Conservation (phyloP, 1,140 invertebrate species). For the Nasonia vitripennis region DNA sequence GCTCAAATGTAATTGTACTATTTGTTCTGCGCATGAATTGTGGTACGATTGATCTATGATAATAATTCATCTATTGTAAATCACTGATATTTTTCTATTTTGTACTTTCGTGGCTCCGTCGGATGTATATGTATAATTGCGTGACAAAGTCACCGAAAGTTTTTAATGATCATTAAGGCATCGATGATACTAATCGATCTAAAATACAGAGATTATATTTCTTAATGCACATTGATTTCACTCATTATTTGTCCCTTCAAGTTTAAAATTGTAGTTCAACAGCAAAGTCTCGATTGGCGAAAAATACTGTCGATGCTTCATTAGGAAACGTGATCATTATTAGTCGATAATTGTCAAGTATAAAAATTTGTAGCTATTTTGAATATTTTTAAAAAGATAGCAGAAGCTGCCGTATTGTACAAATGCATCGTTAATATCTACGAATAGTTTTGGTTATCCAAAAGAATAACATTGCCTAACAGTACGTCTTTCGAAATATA, state of each 20-base stretch:
- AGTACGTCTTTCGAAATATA: slow-evolving; percentile 33
- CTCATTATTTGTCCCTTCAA: background rate
- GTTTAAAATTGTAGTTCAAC: background rate
- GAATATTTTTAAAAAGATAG: background rate
- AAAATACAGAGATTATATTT: slow-evolving; percentile 49
- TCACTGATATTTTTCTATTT: slow-evolving; percentile 18
- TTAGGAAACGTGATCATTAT: background rate
- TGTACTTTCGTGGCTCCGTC: slow-evolving; percentile 8
- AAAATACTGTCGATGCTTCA: slow-evolving; percentile 12
- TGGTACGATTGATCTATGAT: background rate
- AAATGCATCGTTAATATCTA: slow-evolving; percentile 18
- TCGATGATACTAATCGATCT: slow-evolving; percentile 33
- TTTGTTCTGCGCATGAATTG: background rate
- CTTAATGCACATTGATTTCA: slow-evolving; percentile 9
- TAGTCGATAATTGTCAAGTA: background rate
- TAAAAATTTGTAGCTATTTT: background rate
- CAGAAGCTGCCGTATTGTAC: background rate
- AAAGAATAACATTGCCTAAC: slow-evolving; percentile 21
- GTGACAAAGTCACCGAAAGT: slow-evolving; percentile 2
- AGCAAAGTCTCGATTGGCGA: background rate
- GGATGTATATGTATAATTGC: background rate
- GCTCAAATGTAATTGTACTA: background rate
- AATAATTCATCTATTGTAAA: slow-evolving; percentile 14
- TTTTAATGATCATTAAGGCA: slow-evolving; percentile 27
- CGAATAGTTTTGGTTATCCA: slow-evolving; percentile 14